Evolutionary conservation across 2,888 invertebrate species (phyloP).

Genomic region (Adela reaumurella): DNA sequence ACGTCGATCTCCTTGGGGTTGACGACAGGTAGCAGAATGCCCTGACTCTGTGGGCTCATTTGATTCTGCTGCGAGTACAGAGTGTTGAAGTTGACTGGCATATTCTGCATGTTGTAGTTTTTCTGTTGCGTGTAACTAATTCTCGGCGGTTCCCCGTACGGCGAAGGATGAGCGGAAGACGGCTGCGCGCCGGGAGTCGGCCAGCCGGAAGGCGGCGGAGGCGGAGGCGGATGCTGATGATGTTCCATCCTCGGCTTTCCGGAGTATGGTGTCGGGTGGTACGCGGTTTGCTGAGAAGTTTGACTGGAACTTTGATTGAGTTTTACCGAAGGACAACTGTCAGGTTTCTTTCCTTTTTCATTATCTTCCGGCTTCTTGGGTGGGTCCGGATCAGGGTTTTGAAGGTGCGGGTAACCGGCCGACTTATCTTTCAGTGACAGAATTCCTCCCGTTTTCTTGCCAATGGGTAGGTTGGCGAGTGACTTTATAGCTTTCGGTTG

Average conservation of each 20-base stretch:
- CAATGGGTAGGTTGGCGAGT: constrained; percentile 37
- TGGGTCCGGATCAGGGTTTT: constrained; percentile 34
- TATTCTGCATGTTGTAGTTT: constrained; percentile 29
- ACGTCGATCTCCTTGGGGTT: constrained; percentile 53
- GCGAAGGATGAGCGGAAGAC: constrained; percentile 12
- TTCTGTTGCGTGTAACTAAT: constrained; percentile 30
- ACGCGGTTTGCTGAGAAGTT: constrained; percentile 12
- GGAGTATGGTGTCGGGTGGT: constrained; percentile 15
- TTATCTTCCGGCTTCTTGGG: constrained; percentile 20
- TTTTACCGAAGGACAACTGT: constrained; percentile 10
- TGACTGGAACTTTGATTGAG: constrained; percentile 21
- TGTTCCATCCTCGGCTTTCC: constrained; percentile 24
- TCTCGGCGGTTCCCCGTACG: constrained; percentile 20
- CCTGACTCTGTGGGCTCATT: constrained; percentile 20
- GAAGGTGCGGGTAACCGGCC: constrained; percentile 48
- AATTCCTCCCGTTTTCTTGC: constrained; percentile 48
- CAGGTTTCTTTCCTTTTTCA: constrained; percentile 32
- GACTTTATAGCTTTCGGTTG: constrained; percentile 31
- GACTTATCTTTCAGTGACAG: constrained; percentile 52
- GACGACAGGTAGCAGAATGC: constrained; percentile 41
- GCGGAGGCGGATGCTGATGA: constrained; percentile 5
- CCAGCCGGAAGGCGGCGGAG: constrained; percentile 20
- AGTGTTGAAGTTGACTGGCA: constrained; percentile 29
- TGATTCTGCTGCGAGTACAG: constrained; percentile 19
- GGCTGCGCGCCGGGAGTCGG: constrained; percentile 13